Conservation (phyloP, 64 coral and sea anemone species). For the Dendrophyllia cribrosa region DNA sequence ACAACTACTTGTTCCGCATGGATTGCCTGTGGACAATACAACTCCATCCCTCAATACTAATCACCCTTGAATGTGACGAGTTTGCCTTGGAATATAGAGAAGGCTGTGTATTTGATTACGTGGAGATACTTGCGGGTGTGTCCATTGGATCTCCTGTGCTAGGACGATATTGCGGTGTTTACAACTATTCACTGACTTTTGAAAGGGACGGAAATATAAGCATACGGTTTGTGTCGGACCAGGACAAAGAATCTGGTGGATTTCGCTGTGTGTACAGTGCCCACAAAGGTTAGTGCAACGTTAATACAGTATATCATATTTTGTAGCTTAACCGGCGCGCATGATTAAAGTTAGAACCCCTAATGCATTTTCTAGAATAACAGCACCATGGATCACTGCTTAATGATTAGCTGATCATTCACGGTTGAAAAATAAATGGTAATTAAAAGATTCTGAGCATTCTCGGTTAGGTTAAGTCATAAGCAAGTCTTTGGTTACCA, state of each 20-base stretch:
- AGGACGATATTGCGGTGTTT: slow-evolving; percentile 14
- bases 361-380: no score
- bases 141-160: not conserved
- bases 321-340: not conserved
- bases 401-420: no score
- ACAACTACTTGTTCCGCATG: slow-evolving; percentile 2
- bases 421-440: no score
- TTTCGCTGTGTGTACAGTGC: slow-evolving; percentile 11
- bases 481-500: no score
- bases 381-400: no score
- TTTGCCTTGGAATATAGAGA: slow-evolving; percentile 18
- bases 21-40: slow-evolving; percentile 28
- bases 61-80: slow-evolving; percentile 26
- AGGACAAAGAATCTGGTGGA: slow-evolving; percentile 25
- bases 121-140: slow-evolving; percentile 10
- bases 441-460: no score
- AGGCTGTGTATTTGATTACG: slow-evolving; percentile 10
- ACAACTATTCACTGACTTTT: not conserved
- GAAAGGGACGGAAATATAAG: slow-evolving; percentile 15
- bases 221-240: not conserved
- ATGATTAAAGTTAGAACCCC: no score
- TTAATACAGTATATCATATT: not conserved
- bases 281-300: slow-evolving; percentile 1
- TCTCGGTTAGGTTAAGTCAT: no score
- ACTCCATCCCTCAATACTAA: slow-evolving; percentile 17